These are phyloP conservation scores for Corythoichthys haematopterus DNA, from an alignment of 2,113 vertebrate species.

Conservation along the genomic window DNA sequence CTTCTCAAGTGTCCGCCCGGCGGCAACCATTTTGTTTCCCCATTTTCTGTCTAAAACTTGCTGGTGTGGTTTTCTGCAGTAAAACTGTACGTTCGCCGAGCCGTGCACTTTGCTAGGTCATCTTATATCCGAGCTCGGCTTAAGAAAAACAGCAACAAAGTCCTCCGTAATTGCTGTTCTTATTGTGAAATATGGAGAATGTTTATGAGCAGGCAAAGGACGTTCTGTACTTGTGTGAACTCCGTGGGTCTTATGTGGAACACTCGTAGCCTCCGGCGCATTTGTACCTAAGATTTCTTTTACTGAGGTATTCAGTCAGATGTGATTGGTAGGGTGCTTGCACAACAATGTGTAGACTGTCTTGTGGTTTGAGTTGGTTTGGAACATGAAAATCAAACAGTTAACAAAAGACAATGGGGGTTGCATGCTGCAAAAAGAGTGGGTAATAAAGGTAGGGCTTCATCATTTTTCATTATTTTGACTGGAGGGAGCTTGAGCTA, in stretches of 20 bases:
- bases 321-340: neutral
- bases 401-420: neutral
- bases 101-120: neutral
- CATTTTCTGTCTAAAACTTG: neutral
- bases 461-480: neutral
- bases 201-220: neutral
- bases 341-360: neutral
- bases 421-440: neutral
- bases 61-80: neutral
- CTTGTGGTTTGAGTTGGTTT: neutral
- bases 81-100: neutral
- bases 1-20: slow-evolving; percentile 41
- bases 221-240: neutral
- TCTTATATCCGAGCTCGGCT: too few species aligned
- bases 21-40: neutral
- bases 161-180: neutral
- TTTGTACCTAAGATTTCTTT: neutral
- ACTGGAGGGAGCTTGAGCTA: neutral
- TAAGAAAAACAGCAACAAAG: neutral
- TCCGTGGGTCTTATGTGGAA: neutral
- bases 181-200: neutral
- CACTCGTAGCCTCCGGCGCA: neutral
- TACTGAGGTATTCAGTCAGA: neutral
- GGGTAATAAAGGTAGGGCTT: neutral
- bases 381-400: neutral